Conservation (phyloP, 1,140 invertebrate genomes). For the Procambarus virginalis region DNA sequence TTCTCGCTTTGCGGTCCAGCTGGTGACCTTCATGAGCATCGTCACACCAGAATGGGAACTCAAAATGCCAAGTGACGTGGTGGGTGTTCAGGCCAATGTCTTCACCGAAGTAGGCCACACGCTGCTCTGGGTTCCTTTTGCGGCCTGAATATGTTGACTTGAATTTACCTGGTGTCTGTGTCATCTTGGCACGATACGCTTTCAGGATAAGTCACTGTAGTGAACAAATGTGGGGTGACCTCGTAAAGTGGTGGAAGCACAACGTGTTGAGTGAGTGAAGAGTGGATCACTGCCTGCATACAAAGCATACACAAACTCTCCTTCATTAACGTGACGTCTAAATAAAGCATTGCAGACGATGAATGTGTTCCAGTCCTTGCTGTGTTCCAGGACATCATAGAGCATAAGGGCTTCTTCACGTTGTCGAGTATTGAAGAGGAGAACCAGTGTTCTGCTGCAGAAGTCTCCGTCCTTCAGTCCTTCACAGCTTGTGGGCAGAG, state of each 20-base stretch:
- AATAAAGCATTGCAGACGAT: constrained; percentile 34
- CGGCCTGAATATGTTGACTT: background rate
- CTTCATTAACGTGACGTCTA: constrained; percentile 29
- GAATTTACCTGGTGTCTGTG: constrained; percentile 27
- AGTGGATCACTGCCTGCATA: constrained; percentile 31
- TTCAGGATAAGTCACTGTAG: constrained; percentile 11
- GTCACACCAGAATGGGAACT: constrained; percentile 49
- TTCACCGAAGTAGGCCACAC: constrained; percentile 39
- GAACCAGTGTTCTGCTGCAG: constrained; percentile 49
- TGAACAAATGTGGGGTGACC: constrained; percentile 42
- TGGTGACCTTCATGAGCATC: constrained; percentile 17
- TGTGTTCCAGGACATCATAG: constrained; percentile 21
- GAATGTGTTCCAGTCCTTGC: constrained; percentile 28
- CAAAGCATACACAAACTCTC: constrained; percentile 40
- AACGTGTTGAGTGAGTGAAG: background rate
- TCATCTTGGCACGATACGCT: constrained; percentile 34
- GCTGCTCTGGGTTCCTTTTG: constrained; percentile 31
- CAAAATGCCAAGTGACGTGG: constrained; percentile 44
- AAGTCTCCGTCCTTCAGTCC: constrained; percentile 24
- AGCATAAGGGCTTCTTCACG: constrained; percentile 39
- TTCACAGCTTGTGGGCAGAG: constrained; percentile 2
- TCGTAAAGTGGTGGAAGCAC: constrained; percentile 48
- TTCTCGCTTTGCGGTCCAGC: constrained; percentile 30
- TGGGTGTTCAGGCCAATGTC: constrained; percentile 44
- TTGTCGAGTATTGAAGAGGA: constrained; percentile 45